Percentiles rank a stretch among this genome's conserved stretches.
These are phyloP conservation scores for Solenodon paradoxus DNA, from an alignment of 2,113 vertebrate genomes.

Conservation along the genomic window DNA sequence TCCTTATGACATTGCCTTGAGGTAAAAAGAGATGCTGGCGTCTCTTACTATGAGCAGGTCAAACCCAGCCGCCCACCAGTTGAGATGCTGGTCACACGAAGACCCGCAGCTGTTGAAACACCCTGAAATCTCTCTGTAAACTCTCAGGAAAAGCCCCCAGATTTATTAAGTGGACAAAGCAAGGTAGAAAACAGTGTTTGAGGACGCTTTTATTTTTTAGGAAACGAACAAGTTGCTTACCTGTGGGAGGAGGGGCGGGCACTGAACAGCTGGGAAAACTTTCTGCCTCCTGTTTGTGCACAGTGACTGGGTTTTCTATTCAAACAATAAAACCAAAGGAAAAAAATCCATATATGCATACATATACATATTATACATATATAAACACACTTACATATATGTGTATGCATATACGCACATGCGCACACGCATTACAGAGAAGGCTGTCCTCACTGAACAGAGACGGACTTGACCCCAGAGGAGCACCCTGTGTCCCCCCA, in stretches of 20 bases:
- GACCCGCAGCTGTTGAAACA: neutral
- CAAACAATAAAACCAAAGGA: slow-evolving; percentile 6
- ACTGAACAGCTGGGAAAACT: neutral
- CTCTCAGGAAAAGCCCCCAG: neutral
- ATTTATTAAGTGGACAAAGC: neutral
- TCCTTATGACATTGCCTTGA: neutral
- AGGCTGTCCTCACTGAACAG: neutral
- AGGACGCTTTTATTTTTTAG: neutral
- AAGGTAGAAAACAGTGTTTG: neutral
- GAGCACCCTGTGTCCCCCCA: neutral
- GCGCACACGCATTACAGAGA: too few relatives aligned
- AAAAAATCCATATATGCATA: too few relatives aligned
- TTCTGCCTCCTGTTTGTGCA: neutral
- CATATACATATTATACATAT: neutral
- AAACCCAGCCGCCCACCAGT: neutral
- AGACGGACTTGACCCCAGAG: neutral
- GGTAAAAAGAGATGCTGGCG: neutral
- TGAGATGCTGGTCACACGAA: neutral
- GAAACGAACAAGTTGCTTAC: neutral
- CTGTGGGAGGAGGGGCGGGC: neutral
- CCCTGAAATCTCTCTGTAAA: neutral
- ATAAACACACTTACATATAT: too few relatives aligned
- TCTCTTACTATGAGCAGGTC: neutral
- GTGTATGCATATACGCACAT: too few relatives aligned
- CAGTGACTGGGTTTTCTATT: neutral